Base-by-base conservation (phyloP, 2,888 invertebrate genomes). In the Ferdinandea cuprea region DNA sequence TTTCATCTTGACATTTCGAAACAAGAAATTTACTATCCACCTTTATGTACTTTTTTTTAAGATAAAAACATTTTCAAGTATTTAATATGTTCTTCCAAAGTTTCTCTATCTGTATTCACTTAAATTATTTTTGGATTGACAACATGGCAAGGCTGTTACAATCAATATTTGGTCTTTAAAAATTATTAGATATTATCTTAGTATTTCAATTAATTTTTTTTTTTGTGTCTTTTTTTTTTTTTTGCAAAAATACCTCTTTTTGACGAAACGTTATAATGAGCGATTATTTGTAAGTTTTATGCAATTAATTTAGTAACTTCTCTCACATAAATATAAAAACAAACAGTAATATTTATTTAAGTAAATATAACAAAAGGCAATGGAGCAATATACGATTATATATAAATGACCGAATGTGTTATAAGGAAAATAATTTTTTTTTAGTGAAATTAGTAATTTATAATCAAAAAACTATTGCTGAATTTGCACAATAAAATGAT, bases 1-100 rank as follows among this genome's bases (percentile, higher is more conserved):
- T n/a, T 25, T 3, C 25, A 25, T 5, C 25, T 25, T 25, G 25
- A 25, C 25, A 3, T 25, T 25, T 35, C 17, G 19, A 25, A 37
- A 13, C 17, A 66, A 83, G 86, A 73, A 84, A 80, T 85, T 87
- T 86, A 85, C 85, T 85, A 84, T 76, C 85, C 85, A 84, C 84
- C 85, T 85, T 86, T 19, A 86, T 86, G 86, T 86, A 87, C 85
- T 21, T 77, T 59, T 9, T 65, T 85, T 86, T 86, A 83, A 74
- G 66, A 85, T 85, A 85, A 86, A 87, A 25, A 25, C 25, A 5
- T 25, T 3, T 86, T 87, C 85, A 87, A 3, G 78, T 85, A 80
- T 73, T 30, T 76, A 65, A 84, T 73, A 58, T 85, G 80, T 85
- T 77, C 66, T 85, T 85, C 65, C 72, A 63, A 35, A 56, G 25